Conservation (phyloP, 92 coral and sea anemone genomes). For the Epizoanthus illoricatus region DNA sequence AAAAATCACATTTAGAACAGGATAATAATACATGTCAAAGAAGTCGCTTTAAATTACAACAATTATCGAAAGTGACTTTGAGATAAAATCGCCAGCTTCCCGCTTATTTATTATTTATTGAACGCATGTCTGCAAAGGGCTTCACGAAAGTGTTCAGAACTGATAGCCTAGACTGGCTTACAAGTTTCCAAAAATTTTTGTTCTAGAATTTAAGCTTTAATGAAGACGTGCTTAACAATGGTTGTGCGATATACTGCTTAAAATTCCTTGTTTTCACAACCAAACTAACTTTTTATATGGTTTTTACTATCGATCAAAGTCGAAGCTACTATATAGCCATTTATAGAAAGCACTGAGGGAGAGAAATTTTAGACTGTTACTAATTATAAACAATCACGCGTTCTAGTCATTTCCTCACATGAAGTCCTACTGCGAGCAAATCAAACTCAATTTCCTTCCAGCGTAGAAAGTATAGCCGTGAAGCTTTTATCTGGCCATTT, state of each 20-base stretch:
- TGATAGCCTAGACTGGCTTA: not conserved
- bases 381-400: not conserved
- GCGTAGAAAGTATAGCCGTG: not conserved
- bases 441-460: not conserved
- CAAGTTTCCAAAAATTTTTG: not conserved
- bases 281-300: too few species aligned
- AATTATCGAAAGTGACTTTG: slow-evolving; percentile 5
- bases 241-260: not conserved
- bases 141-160: not conserved
- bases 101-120: slow-evolving; percentile 20
- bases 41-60: slow-evolving; percentile 3
- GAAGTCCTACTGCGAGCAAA: not conserved
- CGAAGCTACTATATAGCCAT: not conserved
- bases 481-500: not conserved
- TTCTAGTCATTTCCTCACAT: not conserved
- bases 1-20: not conserved
- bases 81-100: not conserved
- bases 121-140: not conserved
- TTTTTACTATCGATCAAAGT: too few species aligned
- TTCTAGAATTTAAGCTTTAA: not conserved
- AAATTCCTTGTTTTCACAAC: too few species aligned
- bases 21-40: not conserved
- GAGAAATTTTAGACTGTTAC: not conserved
- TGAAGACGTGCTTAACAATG: not conserved
- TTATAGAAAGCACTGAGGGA: not conserved